phyloP scores from a whole-genome alignment of 2,113 vertebrate genomes.

The Brachyhypopomus occidentalis region DNA sequence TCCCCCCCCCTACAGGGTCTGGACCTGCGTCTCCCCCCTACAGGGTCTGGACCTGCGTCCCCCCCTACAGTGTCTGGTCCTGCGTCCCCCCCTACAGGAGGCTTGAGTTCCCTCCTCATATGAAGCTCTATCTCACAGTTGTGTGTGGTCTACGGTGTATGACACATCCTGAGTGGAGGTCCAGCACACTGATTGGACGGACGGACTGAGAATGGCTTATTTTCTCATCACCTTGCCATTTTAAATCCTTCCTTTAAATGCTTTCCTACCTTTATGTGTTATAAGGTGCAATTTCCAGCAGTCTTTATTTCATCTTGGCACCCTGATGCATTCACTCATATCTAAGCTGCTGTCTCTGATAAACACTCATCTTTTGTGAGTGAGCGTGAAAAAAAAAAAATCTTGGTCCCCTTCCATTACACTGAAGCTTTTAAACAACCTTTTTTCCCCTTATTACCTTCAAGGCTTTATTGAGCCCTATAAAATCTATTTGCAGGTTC shows the following conservation, averaged over 20 bases:
- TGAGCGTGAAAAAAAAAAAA: constrained; percentile 9
- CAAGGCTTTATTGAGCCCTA: constrained; percentile 26
- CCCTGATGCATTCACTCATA: background rate
- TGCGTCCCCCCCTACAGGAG: no score
- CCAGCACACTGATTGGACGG: background rate
- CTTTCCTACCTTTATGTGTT: background rate
- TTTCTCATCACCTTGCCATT: constrained; percentile 19
- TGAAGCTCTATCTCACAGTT: background rate
- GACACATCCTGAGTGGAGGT: background rate
- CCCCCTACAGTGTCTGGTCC: no score
- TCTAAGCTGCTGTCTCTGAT: constrained; percentile 20
- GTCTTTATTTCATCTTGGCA: background rate
- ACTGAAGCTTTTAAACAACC: constrained; percentile 13
- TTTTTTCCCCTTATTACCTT: constrained; percentile 27
- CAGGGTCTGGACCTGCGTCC: no score
- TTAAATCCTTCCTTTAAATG: background rate
- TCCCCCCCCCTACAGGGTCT: no score
- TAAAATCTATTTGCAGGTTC: constrained; percentile 46
- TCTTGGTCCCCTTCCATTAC: constrained; percentile 18
- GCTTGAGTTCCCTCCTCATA: background rate
- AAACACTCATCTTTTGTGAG: constrained; percentile 14
- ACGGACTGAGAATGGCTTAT: background rate
- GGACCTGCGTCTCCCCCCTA: no score
- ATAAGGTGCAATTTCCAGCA: background rate
- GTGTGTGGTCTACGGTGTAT: background rate